Base-by-base conservation (phyloP, 1,140 invertebrate species). In the Archegozetes longisetosus region DNA sequence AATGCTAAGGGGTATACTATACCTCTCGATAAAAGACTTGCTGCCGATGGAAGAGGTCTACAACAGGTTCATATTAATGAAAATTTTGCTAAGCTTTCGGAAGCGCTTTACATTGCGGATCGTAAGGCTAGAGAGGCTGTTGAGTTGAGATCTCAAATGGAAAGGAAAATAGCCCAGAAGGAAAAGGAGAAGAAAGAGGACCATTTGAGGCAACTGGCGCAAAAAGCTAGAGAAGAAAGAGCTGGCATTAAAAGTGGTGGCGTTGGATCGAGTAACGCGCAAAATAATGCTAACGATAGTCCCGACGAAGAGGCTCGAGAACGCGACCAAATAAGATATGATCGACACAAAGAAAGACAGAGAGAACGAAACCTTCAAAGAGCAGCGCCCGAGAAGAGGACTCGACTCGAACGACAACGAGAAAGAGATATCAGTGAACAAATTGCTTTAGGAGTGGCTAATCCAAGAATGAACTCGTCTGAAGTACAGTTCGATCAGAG, bases 161-260 rank as follows among this genome's bases (percentile, higher is more conserved):
- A 99, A 69, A 90, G 91, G 75, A 91, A 93, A 74, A 71, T 98
- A 61, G 93, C 93, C 0, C 90, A 97, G 68, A 94, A 96, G 68
- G 93, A 98, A 71, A 98, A 98, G 68, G 91, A 97, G 69, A 92
- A 91, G 74, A 98, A 98, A 67, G 96, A 99, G 73, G 93, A 96
- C 65, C 84, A 88, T 74, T 73, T 99, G 64, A 76, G 91, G 51
- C 81, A 86, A 70, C 75, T 98, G 68, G 96, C 96, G 20, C 89
- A 94, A 71, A 86, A 92, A 69, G 95, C 96, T 0, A 80, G 95
- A 62, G 91, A 97, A 66, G 90, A 96, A 68, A 78, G 93, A 64
- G 90, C 90, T 27, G 92, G 91, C 0, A 78, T 85, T n/a, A 78
- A 82, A 51, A 17, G 6, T 17, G n/a, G n/a, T n/a, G n/a, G n/a